Base-by-base conservation (phyloP, 2,888 invertebrate species). In the Lamellibrachia satsuma region DNA sequence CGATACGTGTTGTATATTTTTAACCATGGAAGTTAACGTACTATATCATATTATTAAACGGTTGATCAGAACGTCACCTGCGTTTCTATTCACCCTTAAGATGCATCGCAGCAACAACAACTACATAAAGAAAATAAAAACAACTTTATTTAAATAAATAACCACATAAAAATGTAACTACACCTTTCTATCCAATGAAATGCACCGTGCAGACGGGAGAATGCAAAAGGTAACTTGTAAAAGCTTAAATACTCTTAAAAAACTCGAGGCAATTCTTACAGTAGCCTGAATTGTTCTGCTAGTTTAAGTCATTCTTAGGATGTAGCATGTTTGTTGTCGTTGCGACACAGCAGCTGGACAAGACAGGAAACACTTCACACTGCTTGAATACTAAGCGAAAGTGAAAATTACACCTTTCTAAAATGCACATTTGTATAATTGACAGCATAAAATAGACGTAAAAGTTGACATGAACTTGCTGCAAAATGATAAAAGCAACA, bases 1-100 rank as follows among this genome's bases (percentile, higher is more conserved):
- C 75, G 22, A 75, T 22, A 75, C 75, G 22, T 57, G 11, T 75
- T 75, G 75, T 75, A 15, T 75, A 75, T 75, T 75, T 75, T 75
- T 75, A 75, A 6, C 75, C 75, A 75, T 75, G 75, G 75, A 75
- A n/a, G 75, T 75, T 75, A n/a, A 22, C 75, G 22, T 75, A 75
- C 75, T 6, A n/a, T 75, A 75, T 75, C n/a, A n/a, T 75, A 75
- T 75, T 75, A 75, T 75, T 75, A 75, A 75, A 75, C n/a, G 75
- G 75, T 75, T 75, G 75, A 75, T 75, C 75, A 22, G n/a, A 75
- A 75, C 4, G n/a, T 75, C 75, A 75, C 15, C 75, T 22, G 75
- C n/a, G 75, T 75, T 75, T 75, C 75, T 22, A 15, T 75, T n/a
- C 22, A 22, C 39, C 39, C 39, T 39, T 39, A 39, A 39, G 39